Evolutionary conservation across 2,888 invertebrate species (phyloP).

Genomic region (Andricus quercusramuli): DNA sequence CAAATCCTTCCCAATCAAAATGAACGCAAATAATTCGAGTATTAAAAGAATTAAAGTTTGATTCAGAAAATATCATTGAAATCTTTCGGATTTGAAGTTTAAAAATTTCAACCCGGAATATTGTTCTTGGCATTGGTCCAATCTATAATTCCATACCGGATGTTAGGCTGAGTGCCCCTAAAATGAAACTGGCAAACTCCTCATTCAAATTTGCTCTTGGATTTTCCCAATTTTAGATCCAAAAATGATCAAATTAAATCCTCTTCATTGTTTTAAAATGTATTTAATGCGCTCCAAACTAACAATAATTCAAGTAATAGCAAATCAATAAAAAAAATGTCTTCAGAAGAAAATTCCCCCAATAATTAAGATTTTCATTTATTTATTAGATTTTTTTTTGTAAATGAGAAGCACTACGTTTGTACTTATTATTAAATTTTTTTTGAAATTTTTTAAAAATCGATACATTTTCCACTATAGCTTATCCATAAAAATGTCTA

Average conservation of each 20-base stretch:
- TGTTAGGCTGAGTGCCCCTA: not conserved
- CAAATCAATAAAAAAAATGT: not conserved
- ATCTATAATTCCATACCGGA: conserved; percentile 17
- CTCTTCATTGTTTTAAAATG: too few species aligned
- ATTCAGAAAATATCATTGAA: not conserved
- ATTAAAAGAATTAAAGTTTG: not conserved
- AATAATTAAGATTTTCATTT: too few species aligned
- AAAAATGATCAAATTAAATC: not conserved
- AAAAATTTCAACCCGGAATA: conserved; percentile 1
- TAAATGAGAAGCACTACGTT: not conserved
- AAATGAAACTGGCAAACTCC: not conserved
- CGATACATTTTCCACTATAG: not conserved
- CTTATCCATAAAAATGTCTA: not conserved
- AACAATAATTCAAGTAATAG: not conserved
- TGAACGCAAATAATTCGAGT: too few species aligned
- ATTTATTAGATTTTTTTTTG: not conserved
- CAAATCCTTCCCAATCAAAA: too few species aligned
- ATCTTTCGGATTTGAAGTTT: not conserved
- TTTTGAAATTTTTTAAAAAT: not conserved
- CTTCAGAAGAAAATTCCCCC: too few species aligned
- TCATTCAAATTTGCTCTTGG: not conserved
- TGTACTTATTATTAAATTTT: not conserved
- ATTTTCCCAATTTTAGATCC: not conserved
- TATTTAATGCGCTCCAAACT: too few species aligned
- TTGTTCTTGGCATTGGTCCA: conserved; percentile 6